Evolutionary conservation across 2,888 invertebrate genomes (phyloP), one percentile per base, ranked within the genome.

Genomic region (Ochropleura plecta): DNA sequence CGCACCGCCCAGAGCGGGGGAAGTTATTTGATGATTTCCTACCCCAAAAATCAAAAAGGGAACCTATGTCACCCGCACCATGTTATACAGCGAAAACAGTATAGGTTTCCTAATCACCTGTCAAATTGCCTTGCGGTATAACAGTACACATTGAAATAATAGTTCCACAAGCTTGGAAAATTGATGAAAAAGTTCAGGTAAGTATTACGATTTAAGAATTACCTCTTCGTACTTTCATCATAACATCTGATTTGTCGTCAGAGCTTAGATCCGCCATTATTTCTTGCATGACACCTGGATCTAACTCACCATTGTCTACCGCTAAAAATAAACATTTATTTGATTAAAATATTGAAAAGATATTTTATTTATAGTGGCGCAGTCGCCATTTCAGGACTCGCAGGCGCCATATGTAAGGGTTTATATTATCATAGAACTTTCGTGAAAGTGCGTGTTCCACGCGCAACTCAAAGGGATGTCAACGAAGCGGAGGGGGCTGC

Each of bases 151-250:
- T 49, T 49, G 49, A 16, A 16, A 16, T 49, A 53, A 9, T 53
- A 53, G n/a, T n/a, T n/a, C 53, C 9, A 9, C n/a, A n/a, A 53
- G n/a, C 53, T 5, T 10, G 10, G 0, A 53, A 10, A 53, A 5
- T 53, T 53, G 5, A 20, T 10, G 10, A 53, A 20, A 46, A n/a
- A n/a, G n/a, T n/a, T 30, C 3, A 30, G 1, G 30, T 30, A 30
- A 30, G 30, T 30, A 30, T 4, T 5, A n/a, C 3, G n/a, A 9
- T 30, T 16, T 16, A 14, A 44, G 46, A 46, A 14, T 73, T 75
- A 73, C 76, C 76, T 73, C 73, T 76, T 16, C 12, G 6, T 5
- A 76, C 80, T 76, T 76, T 76, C 12, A 30, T 53, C 59, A 76
- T 76, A 5, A 60, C 18, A 48, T 48, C 48, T 46, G 73, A 51